Percentiles rank a stretch among this genome's conserved stretches.
phyloP scores from a whole-genome alignment of 2,113 vertebrate species.

The Edolisoma coerulescens region DNA sequence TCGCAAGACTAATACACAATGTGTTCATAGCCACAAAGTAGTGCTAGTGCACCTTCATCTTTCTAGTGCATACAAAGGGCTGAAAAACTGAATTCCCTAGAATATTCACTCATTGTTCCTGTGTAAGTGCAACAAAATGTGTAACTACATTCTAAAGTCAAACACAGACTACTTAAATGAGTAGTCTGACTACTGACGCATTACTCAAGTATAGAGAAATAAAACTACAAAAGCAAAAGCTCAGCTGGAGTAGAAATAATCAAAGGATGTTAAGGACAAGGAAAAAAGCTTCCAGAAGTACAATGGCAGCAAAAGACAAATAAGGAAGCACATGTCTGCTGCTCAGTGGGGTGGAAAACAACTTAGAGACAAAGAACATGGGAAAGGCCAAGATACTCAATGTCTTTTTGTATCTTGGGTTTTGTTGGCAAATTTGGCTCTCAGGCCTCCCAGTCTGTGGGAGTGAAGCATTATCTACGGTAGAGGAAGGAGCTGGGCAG shows the following conservation, averaged over 20 bases:
- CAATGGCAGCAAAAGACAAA: neutral
- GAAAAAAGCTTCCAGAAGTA: neutral
- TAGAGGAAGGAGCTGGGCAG: neutral
- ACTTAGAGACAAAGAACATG: neutral
- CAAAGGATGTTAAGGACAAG: neutral
- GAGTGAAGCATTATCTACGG: neutral
- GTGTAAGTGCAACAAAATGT: neutral
- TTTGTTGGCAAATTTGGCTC: neutral
- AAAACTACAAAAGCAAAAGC: neutral
- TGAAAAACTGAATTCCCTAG: neutral
- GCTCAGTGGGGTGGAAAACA: neutral
- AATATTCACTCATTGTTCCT: neutral
- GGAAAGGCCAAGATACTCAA: neutral
- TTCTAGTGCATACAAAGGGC: neutral
- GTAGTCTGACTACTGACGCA: neutral
- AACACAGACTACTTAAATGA: neutral
- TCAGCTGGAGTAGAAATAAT: neutral
- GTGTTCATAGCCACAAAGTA: neutral
- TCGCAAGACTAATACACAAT: neutral
- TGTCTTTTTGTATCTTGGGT: neutral
- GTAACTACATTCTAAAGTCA: neutral
- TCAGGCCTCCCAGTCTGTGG: neutral
- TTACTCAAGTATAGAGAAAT: neutral
- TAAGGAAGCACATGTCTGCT: neutral
- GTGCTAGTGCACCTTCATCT: neutral